Conservation (phyloP, 2,888 invertebrate genomes). For the Volucella inanis region DNA sequence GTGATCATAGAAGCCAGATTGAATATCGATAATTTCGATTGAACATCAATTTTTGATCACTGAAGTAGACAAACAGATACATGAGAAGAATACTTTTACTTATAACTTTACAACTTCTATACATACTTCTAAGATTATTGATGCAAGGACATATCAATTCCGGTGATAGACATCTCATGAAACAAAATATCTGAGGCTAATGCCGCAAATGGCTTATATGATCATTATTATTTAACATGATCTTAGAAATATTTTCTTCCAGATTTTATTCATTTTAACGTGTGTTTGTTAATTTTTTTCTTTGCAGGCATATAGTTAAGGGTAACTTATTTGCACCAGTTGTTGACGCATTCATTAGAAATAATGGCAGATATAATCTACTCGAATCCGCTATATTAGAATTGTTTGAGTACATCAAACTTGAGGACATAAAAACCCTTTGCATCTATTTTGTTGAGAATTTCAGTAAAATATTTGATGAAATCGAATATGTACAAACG, state of each 20-base stretch:
- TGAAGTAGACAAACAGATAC: too few relatives aligned
- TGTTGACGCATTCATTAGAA: constrained; percentile 96
- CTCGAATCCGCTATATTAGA: constrained; percentile 99
- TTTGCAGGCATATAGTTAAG: constrained; percentile 92
- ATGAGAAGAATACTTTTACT: too few relatives aligned
- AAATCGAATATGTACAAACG: constrained; percentile 98
- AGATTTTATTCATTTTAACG: not conserved
- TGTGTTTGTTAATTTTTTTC: not conserved
- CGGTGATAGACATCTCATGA: too few relatives aligned
- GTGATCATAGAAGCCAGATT: too few relatives aligned
- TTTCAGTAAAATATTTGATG: constrained; percentile 96
- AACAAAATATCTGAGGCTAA: too few relatives aligned
- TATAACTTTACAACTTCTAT: too few relatives aligned
- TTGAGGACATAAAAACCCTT: constrained; percentile 95
- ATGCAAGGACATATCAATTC: too few relatives aligned
- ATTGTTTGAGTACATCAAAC: constrained; percentile 99
- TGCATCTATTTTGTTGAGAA: constrained; percentile 98
- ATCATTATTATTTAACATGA: too few relatives aligned
- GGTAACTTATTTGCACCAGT: constrained; percentile 97
- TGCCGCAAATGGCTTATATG: too few relatives aligned
- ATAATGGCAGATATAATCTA: constrained; percentile 99
- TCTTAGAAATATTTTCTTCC: not conserved
- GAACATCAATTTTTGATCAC: too few relatives aligned
- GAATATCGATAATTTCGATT: too few relatives aligned
- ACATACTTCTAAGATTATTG: too few relatives aligned